Evolutionary conservation across 2,113 vertebrate genomes (phyloP).

Genomic region (Tyrannus savana): DNA sequence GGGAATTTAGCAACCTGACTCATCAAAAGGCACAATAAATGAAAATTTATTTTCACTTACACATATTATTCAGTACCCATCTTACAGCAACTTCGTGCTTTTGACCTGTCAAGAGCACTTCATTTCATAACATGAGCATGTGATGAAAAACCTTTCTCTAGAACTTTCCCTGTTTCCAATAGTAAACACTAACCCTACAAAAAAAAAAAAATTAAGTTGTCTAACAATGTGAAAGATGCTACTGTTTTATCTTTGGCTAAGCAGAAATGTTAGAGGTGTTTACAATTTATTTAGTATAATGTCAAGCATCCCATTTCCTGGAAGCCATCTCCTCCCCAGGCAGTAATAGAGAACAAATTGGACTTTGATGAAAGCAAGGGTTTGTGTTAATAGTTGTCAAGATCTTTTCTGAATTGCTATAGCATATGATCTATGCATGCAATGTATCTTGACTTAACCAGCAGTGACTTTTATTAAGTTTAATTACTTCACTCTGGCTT

Average conservation of each 20-base stretch:
- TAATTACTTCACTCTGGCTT: conserved; percentile 9
- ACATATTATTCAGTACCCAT: not conserved
- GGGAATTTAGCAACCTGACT: not conserved
- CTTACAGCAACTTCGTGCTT: not conserved
- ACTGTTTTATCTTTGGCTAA: not conserved
- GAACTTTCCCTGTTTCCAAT: not conserved
- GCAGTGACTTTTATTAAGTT: not conserved
- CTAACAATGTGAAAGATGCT: not conserved
- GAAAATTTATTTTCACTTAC: not conserved
- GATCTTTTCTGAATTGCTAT: not conserved
- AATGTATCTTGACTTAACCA: not conserved
- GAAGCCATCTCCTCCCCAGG: not conserved
- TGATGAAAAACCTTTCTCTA: not conserved
- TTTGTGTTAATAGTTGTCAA: not conserved
- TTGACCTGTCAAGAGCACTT: not conserved
- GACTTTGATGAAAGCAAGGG: not conserved
- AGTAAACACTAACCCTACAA: not conserved
- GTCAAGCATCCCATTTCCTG: not conserved
- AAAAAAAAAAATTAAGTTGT: not conserved
- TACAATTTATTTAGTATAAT: not conserved
- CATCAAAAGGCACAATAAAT: not conserved
- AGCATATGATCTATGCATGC: not conserved
- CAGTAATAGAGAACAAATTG: not conserved
- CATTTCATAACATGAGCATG: not conserved
- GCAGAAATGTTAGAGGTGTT: not conserved